Base-by-base conservation (phyloP, 1,140 invertebrate species). In the Mizuhopecten yessoensis region DNA sequence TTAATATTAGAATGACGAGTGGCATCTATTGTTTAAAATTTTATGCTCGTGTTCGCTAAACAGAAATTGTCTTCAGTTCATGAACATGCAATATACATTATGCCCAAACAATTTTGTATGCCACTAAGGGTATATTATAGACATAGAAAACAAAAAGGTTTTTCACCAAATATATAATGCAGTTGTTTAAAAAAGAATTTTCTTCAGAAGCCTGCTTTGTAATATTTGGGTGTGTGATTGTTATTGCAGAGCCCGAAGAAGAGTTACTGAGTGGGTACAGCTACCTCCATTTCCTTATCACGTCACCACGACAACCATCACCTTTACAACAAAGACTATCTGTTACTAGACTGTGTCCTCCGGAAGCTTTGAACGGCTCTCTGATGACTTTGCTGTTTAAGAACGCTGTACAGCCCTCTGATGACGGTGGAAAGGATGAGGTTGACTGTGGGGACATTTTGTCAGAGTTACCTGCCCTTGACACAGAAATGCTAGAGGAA, bases 231-330 rank as follows among this genome's bases (percentile, higher is more conserved):
- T n/a, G n/a, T n/a, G n/a, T n/a, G 36, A 45, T 90, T 91, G 49
- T 33, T 33, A 29, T 89, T 90, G 0, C n/a, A 92, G 91, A 92
- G n/a, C 91, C 91, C 57, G 91, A 92, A 39, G 91, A 92, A 36
- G 91, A 92, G 42, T 49, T 90, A 34, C 86, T 89, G 34, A 34
- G 23, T 9, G 87, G 87, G 34, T 86, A 88, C 87, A 88, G 90
- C 39, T 92, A 87, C 33, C 20, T 89, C 49, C 86, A 90, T 86
- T 90, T 92, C 75, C 39, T 90, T 20, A 86, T 90, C 0, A 88
- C 90, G 5, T n/a, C 34, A 88, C 9, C 88, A 88, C 87, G 75
- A n/a, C 34, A 90, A 75, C 36, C 34, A 87, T 20, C 23, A 88
- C 15, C 34, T 13, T 23, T 23, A 34, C 33, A 20, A 88, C 33